Base-by-base conservation (phyloP, 1,140 invertebrate genomes). In the Tetranychus urticae region DNA sequence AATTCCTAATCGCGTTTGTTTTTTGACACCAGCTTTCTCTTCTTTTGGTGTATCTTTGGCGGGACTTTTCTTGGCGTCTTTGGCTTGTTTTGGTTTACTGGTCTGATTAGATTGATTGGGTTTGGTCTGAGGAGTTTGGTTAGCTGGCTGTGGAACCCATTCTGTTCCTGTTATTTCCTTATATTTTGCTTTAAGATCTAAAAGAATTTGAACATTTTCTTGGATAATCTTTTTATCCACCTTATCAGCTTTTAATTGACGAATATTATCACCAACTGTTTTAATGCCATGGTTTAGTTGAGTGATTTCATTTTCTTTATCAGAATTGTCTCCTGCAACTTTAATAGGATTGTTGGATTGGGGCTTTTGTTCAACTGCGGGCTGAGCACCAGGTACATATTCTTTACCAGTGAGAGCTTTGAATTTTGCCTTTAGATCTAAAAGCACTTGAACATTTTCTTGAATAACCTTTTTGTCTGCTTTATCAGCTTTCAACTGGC, bases 1-100 rank as follows among this genome's bases (percentile, higher is more conserved):
- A 36, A 99, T 71, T 35, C 94, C 92, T 6, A 99, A 75, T 58
- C 90, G 79, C 0, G 91, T 94, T 70, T 88, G 81, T 68, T 92
- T 92, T 72, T 92, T 93, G 0, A 73, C 67, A 37, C 72, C 76
- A 36, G 55, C 31, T 36, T 65, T 65, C 58, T 48, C 45, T n/a
- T 8, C 50, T n/a, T 33, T 33, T 52, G 46, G 61, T 50, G 46
- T 48, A 37, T 35, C 56, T 47, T 33, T 52, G 50, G n/a, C 5
- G 14, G 48, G 4, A 8, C 14, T 10, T 42, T 42, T 42, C 39
- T 42, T 42, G 10, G 39, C 23, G 23, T 23, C 79, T 68, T 85
- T 86, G 7, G 78, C 72, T 0, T 74, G 63, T 71, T 85, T 78
- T 31, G 78, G 65, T 48, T 71, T 59, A 55, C 76, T 68, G 5